Conservation (phyloP, 2,888 invertebrate species). For the Tiliacea aurago region DNA sequence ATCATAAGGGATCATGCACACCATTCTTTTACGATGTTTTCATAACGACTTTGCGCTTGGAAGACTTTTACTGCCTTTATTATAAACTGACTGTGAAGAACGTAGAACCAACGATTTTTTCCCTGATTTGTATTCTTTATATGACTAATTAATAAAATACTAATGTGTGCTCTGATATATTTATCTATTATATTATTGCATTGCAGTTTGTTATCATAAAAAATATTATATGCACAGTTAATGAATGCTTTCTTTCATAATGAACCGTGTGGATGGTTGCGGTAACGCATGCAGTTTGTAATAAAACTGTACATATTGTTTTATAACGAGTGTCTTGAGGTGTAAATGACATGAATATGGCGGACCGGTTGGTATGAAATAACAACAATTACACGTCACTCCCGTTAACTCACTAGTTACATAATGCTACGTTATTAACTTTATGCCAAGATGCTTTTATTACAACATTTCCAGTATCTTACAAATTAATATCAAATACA, state of each 20-base stretch:
- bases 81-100: constrained; percentile 69
- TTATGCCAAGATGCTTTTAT: neutral
- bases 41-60: constrained; percentile 78
- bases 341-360: constrained; percentile 37
- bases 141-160: constrained; percentile 43
- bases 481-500: neutral
- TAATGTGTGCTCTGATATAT: constrained; percentile 31
- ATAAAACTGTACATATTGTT: constrained; percentile 17
- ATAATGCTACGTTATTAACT: constrained; percentile 13
- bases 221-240: constrained; percentile 18
- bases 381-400: constrained; percentile 33
- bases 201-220: constrained; percentile 29
- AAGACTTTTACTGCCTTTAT: constrained; percentile 74
- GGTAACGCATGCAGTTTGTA: constrained; percentile 12
- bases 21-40: constrained; percentile 74
- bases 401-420: neutral
- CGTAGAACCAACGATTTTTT: constrained; percentile 58
- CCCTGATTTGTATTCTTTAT: constrained; percentile 52
- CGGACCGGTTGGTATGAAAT: constrained; percentile 13
- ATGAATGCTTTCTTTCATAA: constrained; percentile 39
- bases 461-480: neutral
- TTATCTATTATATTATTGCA: constrained; percentile 41
- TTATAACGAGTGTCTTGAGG: constrained; percentile 18
- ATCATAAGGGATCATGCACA: constrained; percentile 57
- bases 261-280: constrained; percentile 9